phyloP scores from a whole-genome alignment of 2,113 vertebrate genomes.

The Anarrhichthys ocellatus region DNA sequence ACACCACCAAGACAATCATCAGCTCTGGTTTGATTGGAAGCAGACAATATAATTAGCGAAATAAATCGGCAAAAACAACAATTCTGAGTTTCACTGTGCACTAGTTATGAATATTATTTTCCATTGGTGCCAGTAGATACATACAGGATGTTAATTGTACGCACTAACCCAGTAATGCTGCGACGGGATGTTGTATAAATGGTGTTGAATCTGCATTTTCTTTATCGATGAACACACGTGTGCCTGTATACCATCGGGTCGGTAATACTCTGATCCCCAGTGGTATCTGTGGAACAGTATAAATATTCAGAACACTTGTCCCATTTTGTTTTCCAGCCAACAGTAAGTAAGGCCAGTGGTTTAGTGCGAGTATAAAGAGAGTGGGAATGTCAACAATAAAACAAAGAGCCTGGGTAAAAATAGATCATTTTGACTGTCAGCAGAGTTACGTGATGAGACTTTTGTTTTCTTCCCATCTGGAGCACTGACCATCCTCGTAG shows the following conservation, averaged over 20 bases:
- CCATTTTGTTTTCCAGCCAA: neutral
- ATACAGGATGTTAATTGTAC: neutral
- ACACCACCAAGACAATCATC: neutral
- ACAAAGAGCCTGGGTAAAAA: constrained; percentile 26
- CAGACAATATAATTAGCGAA: neutral
- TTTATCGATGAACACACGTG: neutral
- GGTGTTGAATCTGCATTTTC: neutral
- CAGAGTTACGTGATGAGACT: neutral
- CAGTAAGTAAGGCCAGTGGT: neutral
- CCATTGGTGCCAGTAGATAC: neutral
- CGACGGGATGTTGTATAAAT: neutral
- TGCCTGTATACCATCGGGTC: neutral
- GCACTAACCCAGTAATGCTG: neutral
- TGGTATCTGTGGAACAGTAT: neutral
- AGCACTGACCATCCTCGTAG: neutral
- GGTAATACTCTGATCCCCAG: neutral
- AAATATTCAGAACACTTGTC: neutral
- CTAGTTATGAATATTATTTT: neutral
- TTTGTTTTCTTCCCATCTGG: neutral
- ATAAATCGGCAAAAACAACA: neutral
- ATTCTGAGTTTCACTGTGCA: neutral
- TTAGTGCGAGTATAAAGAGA: neutral
- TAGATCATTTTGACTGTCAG: constrained; percentile 18
- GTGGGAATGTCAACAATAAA: neutral
- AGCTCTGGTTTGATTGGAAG: neutral